phyloP scores from a whole-genome alignment of 1,140 invertebrate species.

The Apis florea region DNA sequence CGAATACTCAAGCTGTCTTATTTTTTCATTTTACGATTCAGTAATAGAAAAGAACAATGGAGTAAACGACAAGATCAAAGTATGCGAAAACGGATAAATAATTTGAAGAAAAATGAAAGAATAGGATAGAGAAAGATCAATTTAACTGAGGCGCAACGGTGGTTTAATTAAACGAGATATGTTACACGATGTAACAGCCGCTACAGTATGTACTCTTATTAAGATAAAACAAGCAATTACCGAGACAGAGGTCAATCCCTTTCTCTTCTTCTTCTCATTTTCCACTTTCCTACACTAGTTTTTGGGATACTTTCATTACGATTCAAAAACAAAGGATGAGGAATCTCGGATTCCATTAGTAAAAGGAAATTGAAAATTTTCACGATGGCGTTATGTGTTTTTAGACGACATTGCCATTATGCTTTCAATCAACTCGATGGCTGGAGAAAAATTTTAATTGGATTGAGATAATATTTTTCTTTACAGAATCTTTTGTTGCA shows the following conservation, averaged over 20 bases:
- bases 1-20: neutral
- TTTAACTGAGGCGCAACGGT: conserved; percentile 44
- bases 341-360: conserved; percentile 39
- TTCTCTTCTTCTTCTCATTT: neutral
- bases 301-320: conserved; percentile 44
- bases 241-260: conserved; percentile 48
- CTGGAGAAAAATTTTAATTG: neutral
- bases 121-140: neutral
- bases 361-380: conserved; percentile 45
- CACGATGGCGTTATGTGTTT: neutral
- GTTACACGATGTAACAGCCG: conserved; percentile 59
- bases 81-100: conserved; percentile 5
- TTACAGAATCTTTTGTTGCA: neutral
- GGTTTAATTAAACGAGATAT: conserved; percentile 65
- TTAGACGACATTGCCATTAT: neutral
- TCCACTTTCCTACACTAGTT: neutral
- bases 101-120: neutral
- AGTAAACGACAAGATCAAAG: neutral
- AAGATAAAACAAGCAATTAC: conserved; percentile 68
- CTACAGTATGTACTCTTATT: conserved; percentile 54
- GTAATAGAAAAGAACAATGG: conserved; percentile 33
- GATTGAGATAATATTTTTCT: neutral
- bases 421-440: neutral
- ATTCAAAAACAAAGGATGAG: conserved; percentile 41
- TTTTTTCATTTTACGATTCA: conserved; percentile 38